Evolutionary conservation across 2,797 vertebrate genomes (phyloP), one percentile per base, ranked within the genome.

Genomic region (Pelobates cultripes): DNA sequence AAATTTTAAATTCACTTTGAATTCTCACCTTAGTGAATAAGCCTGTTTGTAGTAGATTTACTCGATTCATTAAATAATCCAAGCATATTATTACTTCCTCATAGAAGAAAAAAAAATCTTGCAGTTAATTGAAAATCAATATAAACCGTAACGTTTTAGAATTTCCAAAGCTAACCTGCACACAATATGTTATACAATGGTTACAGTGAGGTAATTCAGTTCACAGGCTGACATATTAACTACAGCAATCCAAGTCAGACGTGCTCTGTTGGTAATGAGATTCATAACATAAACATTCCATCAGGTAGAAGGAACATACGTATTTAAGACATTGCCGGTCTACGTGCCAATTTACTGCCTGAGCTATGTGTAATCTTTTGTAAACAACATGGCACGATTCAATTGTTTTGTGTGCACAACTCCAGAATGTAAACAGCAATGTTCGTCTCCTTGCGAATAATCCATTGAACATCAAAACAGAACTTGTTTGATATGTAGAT

Each of bases 231-330:
- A 3, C 44, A 28, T 42, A 13, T 53, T 68, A 51, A 70, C 28
- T 47, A 67, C 63, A 77, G 42, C 63, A 45, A 75, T 75, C 9
- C 75, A 70, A 45, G 42, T 43, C 53, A 45, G 44, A 51, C 14
- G 53, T 53, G 4, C 41, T 12, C 47, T n/a, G 8, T 13, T 43
- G 40, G 15, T 70, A 43, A 60, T 70, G 10, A 13, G 17, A 77
- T 70, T 77, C 68, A 47, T 2, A 79, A 61, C 6, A 55, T 64
- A 44, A 79, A 79, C 57, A 79, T 45, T 79, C 53, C 12, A 13
- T 13, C 76, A 43, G 42, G 13, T 51, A 61, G n/a, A 4, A 44
- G 41, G 69, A 53, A 63, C 60, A 14, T 28, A 43, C 53, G 51
- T 3, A 28, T 64, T 28, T 70, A 7, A 64, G 7, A 68, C 17